Conservation (phyloP, 2,113 vertebrate species). For the Pelmatolapia mariae region DNA sequence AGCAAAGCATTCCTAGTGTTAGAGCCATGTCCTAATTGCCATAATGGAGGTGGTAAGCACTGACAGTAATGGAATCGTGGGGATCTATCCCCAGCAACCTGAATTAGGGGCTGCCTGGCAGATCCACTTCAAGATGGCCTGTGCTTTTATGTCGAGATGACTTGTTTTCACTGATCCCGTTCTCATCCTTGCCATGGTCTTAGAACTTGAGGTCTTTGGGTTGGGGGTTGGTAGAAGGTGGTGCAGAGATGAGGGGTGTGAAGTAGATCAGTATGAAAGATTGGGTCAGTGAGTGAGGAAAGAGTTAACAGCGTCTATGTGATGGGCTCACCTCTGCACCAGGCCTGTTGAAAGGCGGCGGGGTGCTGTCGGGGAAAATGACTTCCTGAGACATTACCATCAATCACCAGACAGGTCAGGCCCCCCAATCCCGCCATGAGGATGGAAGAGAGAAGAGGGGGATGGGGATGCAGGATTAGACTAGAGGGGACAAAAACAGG, state of each 20-base stretch:
- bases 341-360: constrained; percentile 68
- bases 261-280: constrained; percentile 4
- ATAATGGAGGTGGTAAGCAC: constrained; percentile 71
- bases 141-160: background rate
- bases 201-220: background rate
- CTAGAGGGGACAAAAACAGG: constrained; percentile 39
- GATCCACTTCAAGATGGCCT: constrained; percentile 69
- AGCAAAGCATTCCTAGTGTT: constrained; percentile 71
- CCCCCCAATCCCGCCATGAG: constrained; percentile 47
- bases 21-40: constrained; percentile 70
- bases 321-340: constrained; percentile 70
- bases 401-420: constrained; percentile 68
- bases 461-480: constrained; percentile 51
- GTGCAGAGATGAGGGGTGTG: background rate
- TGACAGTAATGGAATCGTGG: constrained; percentile 72
- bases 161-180: background rate
- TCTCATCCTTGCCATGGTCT: background rate
- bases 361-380: constrained; percentile 73
- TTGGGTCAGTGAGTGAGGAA: constrained; percentile 36
- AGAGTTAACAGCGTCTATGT: constrained; percentile 68
- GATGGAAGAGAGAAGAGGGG: constrained; percentile 53
- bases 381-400: constrained; percentile 80
- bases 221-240: background rate
- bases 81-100: constrained; percentile 63
- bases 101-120: constrained; percentile 60